phyloP scores from a whole-genome alignment of 2,113 vertebrate genomes.

The Muscicapa adusta region DNA sequence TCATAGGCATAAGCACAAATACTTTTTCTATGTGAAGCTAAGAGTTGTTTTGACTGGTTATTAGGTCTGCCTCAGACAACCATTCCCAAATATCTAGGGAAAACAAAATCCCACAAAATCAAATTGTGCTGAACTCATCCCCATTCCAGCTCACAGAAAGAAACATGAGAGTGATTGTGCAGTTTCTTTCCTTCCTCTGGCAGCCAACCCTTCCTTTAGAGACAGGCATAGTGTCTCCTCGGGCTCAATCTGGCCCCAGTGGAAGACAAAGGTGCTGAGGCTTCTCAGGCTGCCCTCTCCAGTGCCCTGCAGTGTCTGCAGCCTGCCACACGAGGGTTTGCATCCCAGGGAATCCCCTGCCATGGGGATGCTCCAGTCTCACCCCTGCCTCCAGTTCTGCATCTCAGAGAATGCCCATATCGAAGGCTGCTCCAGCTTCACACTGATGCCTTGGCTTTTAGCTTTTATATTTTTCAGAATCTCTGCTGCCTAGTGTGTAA shows the following conservation, averaged over 20 bases:
- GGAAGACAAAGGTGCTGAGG: neutral
- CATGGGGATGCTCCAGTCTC: neutral
- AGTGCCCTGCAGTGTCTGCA: neutral
- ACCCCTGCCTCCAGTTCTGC: no score
- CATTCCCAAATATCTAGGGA: neutral
- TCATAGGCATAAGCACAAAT: neutral
- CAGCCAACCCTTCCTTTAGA: neutral
- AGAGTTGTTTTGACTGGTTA: neutral
- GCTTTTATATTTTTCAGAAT: no score
- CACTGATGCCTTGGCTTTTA: no score
- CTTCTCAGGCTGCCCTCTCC: neutral
- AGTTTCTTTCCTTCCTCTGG: neutral
- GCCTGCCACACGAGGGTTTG: conserved; percentile 3
- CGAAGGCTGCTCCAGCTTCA: neutral
- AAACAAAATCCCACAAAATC: neutral
- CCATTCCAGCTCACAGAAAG: neutral
- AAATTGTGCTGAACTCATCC: neutral
- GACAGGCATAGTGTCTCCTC: neutral
- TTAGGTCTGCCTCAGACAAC: neutral
- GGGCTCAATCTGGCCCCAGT: neutral
- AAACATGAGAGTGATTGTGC: neutral
- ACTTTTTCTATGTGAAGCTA: neutral
- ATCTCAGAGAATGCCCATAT: neutral
- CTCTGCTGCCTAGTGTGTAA: no score
- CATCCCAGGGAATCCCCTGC: neutral